phyloP scores from a whole-genome alignment of 2,888 invertebrate species.

The Drosophila koepferae region DNA sequence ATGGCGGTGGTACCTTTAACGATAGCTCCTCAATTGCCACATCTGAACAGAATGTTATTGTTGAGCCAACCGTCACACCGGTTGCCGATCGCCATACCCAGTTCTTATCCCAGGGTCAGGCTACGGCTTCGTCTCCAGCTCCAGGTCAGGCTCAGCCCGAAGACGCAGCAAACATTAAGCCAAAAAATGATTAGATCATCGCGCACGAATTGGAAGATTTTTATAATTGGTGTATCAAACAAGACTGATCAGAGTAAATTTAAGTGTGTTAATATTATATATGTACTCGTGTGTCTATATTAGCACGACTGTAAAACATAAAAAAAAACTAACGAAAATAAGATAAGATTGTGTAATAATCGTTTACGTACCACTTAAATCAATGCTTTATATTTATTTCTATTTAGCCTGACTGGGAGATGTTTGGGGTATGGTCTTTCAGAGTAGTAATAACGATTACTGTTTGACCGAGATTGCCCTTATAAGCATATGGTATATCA shows the following conservation, averaged over 20 bases:
- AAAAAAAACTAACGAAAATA: background rate
- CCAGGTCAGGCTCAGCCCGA: background rate
- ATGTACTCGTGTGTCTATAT: background rate
- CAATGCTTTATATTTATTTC: background rate
- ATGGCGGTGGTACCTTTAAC: slow-evolving; percentile 15
- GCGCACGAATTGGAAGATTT: background rate
- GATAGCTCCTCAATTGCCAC: slow-evolving; percentile 9
- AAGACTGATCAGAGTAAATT: slow-evolving; percentile 2
- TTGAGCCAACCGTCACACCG: background rate
- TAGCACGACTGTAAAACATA: background rate
- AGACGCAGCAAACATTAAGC: background rate
- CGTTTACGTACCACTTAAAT: background rate
- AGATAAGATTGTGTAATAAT: slow-evolving; percentile 2
- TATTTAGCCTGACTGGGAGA: background rate
- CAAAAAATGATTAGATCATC: slow-evolving; percentile 23
- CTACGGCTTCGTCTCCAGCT: background rate
- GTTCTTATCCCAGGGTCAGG: background rate
- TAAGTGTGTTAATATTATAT: background rate
- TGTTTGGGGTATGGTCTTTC: background rate
- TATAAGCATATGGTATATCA: too few species aligned
- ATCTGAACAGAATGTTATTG: slow-evolving; percentile 6
- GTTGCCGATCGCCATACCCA: background rate
- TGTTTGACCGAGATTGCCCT: too few species aligned
- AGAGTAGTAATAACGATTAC: background rate
- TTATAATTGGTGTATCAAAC: background rate